Evolutionary conservation across 1,140 invertebrate genomes (phyloP).

Genomic region (Notospermus geniculatus): DNA sequence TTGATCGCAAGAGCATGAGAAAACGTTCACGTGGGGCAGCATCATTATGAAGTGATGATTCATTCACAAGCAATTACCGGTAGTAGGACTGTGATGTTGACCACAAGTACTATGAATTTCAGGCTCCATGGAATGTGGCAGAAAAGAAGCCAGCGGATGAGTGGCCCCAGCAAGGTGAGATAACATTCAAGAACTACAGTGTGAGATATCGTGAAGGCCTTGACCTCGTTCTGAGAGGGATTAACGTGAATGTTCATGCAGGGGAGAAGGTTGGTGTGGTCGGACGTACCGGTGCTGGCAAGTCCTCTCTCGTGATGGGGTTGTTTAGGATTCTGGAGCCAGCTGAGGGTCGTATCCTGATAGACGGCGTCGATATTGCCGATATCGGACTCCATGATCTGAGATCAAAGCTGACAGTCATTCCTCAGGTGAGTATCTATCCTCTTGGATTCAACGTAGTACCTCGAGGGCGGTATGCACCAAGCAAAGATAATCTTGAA

Average conservation of each 20-base stretch:
- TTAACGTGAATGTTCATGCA: conserved; percentile 33
- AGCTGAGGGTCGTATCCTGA: conserved; percentile 56
- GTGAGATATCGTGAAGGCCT: conserved; percentile 42
- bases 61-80: no score
- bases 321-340: conserved; percentile 55
- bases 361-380: conserved; percentile 67
- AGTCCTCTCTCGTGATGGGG: conserved; percentile 58
- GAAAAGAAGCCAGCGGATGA: conserved; percentile 39
- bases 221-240: conserved; percentile 42
- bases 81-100: no score
- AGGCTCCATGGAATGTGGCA: background rate
- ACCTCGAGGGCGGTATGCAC: no score
- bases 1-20: no score
- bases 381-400: conserved; percentile 68
- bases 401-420: conserved; percentile 72
- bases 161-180: conserved; percentile 73
- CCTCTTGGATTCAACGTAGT: no score
- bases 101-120: no score
- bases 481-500: no score
- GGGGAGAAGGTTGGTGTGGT: conserved; percentile 50
- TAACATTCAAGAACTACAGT: conserved; percentile 71
- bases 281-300: conserved; percentile 60
- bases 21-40: no score
- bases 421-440: conserved; percentile 66
- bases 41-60: no score